Conservation (phyloP, 2,797 vertebrate species). For the Takifugu ocellatus region DNA sequence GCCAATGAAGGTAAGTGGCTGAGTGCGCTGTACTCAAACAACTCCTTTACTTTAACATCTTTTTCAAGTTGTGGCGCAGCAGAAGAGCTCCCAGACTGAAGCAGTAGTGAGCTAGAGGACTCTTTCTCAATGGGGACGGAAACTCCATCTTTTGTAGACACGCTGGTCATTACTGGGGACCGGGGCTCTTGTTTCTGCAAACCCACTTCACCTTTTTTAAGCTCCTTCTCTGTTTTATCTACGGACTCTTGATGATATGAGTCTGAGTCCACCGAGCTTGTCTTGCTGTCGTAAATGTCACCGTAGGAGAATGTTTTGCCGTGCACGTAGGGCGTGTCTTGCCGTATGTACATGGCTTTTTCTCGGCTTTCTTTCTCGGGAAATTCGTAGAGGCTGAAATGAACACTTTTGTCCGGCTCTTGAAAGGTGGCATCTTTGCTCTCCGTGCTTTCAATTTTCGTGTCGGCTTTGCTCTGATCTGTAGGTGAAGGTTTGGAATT, state of each 20-base stretch:
- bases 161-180: slow-evolving; percentile 6
- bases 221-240: slow-evolving; percentile 55
- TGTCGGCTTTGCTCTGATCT: slow-evolving; percentile 52
- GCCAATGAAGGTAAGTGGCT: slow-evolving; percentile 70
- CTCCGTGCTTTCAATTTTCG: slow-evolving; percentile 34
- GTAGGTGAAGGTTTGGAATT: slow-evolving; percentile 33
- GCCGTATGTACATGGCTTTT: slow-evolving; percentile 79
- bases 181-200: slow-evolving; percentile 28
- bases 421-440: slow-evolving; percentile 37
- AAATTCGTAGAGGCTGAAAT: slow-evolving; percentile 67
- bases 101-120: slow-evolving; percentile 25
- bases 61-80: slow-evolving; percentile 35
- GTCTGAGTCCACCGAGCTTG: slow-evolving; percentile 72
- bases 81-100: slow-evolving; percentile 31
- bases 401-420: slow-evolving; percentile 70
- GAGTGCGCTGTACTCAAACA: slow-evolving; percentile 54
- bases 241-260: slow-evolving; percentile 63
- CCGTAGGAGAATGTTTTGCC: slow-evolving; percentile 92
- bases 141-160: slow-evolving; percentile 40
- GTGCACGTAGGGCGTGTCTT: slow-evolving; percentile 92
- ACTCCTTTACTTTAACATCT: slow-evolving; percentile 44
- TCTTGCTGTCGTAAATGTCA: slow-evolving; percentile 86
- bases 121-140: slow-evolving; percentile 31
- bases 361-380: slow-evolving; percentile 71
- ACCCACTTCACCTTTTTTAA: slow-evolving; percentile 28